phyloP scores from a whole-genome alignment of 2,888 invertebrate species.

The Acrocyrtus sp. region DNA sequence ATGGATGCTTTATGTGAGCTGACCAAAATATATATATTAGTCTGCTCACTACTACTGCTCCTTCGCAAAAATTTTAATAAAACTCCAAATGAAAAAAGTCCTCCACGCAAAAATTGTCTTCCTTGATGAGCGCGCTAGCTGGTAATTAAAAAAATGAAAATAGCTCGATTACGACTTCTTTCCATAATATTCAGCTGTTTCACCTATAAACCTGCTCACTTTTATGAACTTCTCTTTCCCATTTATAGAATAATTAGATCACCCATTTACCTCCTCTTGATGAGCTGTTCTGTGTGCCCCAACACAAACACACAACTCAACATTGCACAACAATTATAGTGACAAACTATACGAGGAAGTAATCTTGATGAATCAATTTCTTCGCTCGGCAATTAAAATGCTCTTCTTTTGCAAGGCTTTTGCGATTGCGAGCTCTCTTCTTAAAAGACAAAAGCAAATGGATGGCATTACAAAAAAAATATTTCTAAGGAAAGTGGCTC shows the following conservation, averaged over 20 bases:
- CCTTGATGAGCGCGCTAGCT: neutral
- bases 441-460: neutral
- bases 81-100: neutral
- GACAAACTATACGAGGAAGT: slow-evolving; percentile 13
- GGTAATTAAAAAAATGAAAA: neutral
- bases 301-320: neutral
- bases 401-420: neutral
- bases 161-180: neutral
- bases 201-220: too few species aligned
- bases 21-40: too few species aligned
- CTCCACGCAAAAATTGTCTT: neutral
- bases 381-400: slow-evolving; percentile 8
- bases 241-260: slow-evolving; percentile 31
- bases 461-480: neutral
- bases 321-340: neutral
- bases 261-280: neutral
- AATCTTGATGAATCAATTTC: slow-evolving; percentile 5
- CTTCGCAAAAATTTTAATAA: neutral
- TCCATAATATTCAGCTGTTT: neutral
- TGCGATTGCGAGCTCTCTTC: too few species aligned
- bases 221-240: too few species aligned
- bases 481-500: neutral
- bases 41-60: neutral
- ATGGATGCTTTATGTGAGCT: too few species aligned
- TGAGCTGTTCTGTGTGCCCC: neutral